These are phyloP conservation scores for Nanger granti DNA, from an alignment of 2,113 vertebrate genomes.

Conservation along the genomic window DNA sequence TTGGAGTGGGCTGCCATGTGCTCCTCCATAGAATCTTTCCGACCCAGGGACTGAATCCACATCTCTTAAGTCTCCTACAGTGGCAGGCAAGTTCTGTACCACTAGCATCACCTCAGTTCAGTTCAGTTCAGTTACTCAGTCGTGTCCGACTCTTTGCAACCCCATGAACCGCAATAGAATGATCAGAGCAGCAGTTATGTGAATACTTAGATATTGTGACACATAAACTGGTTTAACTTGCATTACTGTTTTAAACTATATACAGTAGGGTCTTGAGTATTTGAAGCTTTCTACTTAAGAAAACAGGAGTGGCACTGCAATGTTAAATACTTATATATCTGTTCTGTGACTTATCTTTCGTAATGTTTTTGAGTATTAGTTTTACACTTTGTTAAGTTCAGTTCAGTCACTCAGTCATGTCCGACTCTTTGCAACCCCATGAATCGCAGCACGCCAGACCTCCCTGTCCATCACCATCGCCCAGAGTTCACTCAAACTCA, in stretches of 20 bases:
- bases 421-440: no score
- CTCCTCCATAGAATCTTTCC: not conserved
- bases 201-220: not conserved
- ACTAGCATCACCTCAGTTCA: not conserved
- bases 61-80: not conserved
- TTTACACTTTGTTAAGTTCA: not conserved
- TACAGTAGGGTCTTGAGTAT: not conserved
- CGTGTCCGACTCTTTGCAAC: no score
- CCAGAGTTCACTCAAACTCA: no score
- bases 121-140: no score
- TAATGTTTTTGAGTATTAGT: not conserved
- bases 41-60: not conserved
- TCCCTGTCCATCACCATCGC: accelerated
- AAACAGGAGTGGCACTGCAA: not conserved
- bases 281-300: not conserved
- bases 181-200: not conserved
- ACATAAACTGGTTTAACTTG: not conserved
- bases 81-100: not conserved
- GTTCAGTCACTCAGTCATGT: no score
- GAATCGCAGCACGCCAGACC: no score
- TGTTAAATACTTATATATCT: not conserved
- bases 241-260: not conserved
- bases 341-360: not conserved
- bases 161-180: not conserved
- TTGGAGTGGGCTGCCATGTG: not conserved